These are phyloP conservation scores for Ramphastos sulfuratus DNA, from an alignment of 2,113 vertebrate species.

Conservation along the genomic window DNA sequence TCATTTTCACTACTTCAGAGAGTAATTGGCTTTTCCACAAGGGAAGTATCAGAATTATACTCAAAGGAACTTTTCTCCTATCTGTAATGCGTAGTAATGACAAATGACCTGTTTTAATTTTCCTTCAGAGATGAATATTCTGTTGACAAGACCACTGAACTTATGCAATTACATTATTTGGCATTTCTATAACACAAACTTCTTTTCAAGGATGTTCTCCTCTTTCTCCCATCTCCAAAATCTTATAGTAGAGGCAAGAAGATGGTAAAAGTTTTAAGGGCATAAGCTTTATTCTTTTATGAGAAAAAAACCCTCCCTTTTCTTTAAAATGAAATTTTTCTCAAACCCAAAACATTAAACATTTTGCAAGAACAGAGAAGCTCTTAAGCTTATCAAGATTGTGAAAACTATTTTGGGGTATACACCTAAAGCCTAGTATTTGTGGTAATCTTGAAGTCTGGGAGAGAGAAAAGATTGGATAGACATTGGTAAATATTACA, in stretches of 20 bases:
- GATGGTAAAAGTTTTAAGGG: background rate
- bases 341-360: background rate
- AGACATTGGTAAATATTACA: background rate
- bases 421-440: background rate
- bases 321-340: background rate
- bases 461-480: background rate
- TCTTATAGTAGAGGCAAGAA: background rate
- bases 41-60: background rate
- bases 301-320: background rate
- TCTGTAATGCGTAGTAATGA: background rate
- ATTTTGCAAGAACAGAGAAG: background rate
- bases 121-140: background rate
- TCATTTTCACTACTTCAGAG: background rate
- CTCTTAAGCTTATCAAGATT: background rate
- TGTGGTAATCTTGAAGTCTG: background rate
- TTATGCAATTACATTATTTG: background rate
- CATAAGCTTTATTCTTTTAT: background rate
- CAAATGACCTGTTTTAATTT: background rate
- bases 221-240: background rate
- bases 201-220: background rate
- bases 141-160: background rate
- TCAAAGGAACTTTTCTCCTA: background rate
- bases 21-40: background rate
- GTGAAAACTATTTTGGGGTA: background rate
- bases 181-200: background rate